phyloP scores from a whole-genome alignment of 2,888 invertebrate genomes.

The Heliconius sara region DNA sequence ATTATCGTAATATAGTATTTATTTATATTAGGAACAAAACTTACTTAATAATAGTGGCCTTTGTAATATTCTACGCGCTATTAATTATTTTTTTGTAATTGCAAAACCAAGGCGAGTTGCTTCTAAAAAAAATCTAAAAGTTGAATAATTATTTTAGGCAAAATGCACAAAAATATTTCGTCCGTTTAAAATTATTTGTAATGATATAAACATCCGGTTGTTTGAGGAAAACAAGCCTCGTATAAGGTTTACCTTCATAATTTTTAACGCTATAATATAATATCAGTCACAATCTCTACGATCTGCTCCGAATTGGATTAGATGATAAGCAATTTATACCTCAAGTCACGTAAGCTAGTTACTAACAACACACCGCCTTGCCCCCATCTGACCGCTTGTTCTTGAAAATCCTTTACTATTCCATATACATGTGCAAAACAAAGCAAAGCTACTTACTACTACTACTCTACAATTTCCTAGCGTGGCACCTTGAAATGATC shows the following conservation, averaged over 20 bases:
- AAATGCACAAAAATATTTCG: neutral
- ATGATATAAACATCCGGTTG: neutral
- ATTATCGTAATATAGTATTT: neutral
- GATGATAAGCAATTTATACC: conserved; percentile 63
- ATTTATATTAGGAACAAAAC: neutral
- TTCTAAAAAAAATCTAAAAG: neutral
- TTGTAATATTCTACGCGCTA: neutral
- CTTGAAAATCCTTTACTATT: conserved; percentile 60
- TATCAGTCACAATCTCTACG: conserved; percentile 54
- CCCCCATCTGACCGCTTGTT: conserved; percentile 62
- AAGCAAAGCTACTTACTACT: conserved; percentile 29
- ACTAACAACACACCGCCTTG: conserved; percentile 61
- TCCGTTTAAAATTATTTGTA: neutral
- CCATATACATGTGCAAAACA: conserved; percentile 61
- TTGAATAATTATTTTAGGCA: neutral
- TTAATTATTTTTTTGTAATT: neutral
- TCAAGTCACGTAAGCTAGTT: conserved; percentile 66
- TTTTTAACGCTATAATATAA: conserved; percentile 15
- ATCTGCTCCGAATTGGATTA: conserved; percentile 60
- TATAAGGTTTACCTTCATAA: conserved; percentile 17
- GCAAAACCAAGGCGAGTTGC: neutral
- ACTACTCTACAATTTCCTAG: conserved; percentile 33
- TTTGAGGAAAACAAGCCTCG: neutral
- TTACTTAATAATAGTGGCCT: neutral
- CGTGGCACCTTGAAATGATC: conserved; percentile 31